Percentiles rank a stretch among this genome's conserved stretches.
Evolutionary conservation across 2,888 invertebrate genomes (phyloP).

Genomic region (Trimorus sp.): DNA sequence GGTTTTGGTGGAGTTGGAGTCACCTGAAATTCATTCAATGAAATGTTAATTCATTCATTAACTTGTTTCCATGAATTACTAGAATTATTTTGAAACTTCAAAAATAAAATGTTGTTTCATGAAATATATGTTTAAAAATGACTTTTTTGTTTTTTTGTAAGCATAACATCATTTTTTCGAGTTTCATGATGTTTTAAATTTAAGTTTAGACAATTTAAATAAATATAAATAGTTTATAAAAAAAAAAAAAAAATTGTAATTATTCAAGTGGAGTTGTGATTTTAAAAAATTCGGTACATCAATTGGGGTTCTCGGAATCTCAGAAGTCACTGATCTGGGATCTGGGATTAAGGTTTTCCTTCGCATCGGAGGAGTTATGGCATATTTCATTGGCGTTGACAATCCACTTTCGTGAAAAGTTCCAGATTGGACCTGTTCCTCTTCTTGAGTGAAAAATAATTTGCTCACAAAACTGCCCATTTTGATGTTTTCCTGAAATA

Average conservation of each 20-base stretch:
- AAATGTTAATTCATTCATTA: not conserved
- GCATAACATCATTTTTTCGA: no score
- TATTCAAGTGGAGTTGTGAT: not conserved
- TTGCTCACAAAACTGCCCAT: constrained; percentile 66
- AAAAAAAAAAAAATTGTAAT: not conserved
- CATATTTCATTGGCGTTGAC: constrained; percentile 44
- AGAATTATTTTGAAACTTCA: no score
- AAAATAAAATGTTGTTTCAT: no score
- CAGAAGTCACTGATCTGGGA: constrained; percentile 66
- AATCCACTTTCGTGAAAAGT: constrained; percentile 12
- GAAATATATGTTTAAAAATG: no score
- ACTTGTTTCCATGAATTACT: no score
- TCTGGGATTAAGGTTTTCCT: constrained; percentile 56
- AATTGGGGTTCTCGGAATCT: constrained; percentile 67
- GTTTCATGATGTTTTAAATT: no score
- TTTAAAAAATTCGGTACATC: constrained; percentile 62
- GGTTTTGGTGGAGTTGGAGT: constrained; percentile 39
- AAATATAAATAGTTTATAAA: no score
- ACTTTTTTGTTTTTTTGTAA: no score
- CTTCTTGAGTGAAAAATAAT: constrained; percentile 51
- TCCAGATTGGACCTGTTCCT: not conserved
- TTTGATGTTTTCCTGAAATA: constrained; percentile 16
- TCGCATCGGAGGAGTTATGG: constrained; percentile 59
- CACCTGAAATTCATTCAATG: constrained; percentile 36
- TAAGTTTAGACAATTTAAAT: no score